Evolutionary conservation across 2,888 invertebrate genomes (phyloP).

Genomic region (Machimus atricapillus): DNA sequence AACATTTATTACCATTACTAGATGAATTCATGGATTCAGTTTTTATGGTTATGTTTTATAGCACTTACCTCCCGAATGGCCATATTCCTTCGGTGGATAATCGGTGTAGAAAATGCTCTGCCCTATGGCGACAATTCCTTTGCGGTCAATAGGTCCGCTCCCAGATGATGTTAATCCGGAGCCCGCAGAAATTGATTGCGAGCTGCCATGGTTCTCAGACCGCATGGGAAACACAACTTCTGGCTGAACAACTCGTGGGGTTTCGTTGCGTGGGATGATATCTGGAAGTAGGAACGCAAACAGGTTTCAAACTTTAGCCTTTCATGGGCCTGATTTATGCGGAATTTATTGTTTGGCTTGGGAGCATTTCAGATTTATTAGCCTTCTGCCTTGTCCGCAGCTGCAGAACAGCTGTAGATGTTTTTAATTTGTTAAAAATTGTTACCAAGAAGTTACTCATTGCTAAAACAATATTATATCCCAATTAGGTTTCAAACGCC

Average conservation of each 20-base stretch:
- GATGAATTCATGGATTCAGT: not conserved
- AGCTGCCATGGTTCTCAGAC: constrained; percentile 56
- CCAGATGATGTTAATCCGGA: constrained; percentile 46
- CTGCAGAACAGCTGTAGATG: not conserved
- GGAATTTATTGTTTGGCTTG: not conserved
- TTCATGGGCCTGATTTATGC: not conserved
- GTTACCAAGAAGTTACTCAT: not conserved
- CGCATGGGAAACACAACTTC: constrained; percentile 59
- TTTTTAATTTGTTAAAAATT: not conserved
- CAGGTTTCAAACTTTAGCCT: not conserved
- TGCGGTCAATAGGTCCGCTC: constrained; percentile 54
- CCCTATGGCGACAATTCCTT: constrained; percentile 60
- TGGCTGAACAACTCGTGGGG: constrained; percentile 58
- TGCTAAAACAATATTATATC: not conserved
- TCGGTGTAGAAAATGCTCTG: constrained; percentile 62
- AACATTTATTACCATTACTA: not conserved
- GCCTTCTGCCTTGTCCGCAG: not conserved
- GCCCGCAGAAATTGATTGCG: constrained; percentile 47
- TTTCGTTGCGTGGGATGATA: constrained; percentile 59
- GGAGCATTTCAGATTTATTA: not conserved
- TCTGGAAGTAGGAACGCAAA: constrained; percentile 50
- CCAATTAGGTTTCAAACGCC: not conserved
- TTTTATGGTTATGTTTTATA: not conserved
- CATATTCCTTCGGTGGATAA: constrained; percentile 61
- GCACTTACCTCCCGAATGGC: constrained; percentile 50